Evolutionary conservation across 2,113 vertebrate genomes (phyloP).

Genomic region (Erythrocebus patas): DNA sequence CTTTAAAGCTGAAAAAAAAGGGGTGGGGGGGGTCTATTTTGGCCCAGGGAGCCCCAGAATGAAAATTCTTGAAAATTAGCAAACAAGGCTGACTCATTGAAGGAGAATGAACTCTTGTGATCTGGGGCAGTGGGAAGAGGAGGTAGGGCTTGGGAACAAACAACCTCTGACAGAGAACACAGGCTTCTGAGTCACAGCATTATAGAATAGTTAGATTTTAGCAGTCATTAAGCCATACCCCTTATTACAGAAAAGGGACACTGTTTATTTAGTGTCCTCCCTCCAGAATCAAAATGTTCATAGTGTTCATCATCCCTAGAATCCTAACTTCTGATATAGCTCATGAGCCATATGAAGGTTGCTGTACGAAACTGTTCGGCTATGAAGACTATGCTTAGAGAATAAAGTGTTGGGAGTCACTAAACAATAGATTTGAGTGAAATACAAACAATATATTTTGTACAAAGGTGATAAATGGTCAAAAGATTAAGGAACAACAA

Average conservation of each 20-base stretch:
- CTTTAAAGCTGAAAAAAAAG: neutral
- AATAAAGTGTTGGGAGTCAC: neutral
- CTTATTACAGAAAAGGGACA: neutral
- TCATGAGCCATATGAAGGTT: too few species aligned
- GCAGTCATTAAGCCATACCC: neutral
- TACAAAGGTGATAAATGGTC: neutral
- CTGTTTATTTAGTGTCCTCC: neutral
- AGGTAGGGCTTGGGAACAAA: neutral
- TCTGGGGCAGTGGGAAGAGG: neutral
- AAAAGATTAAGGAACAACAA: neutral
- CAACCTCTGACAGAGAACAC: neutral
- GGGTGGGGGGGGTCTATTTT: neutral
- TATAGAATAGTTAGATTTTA: neutral
- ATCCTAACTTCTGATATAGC: neutral
- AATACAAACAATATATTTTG: neutral
- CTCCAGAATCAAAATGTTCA: neutral
- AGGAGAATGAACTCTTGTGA: neutral
- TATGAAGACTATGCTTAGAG: neutral
- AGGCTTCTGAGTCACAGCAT: neutral
- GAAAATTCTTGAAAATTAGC: conserved; percentile 41
- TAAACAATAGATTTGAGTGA: neutral
- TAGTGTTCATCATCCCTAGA: neutral
- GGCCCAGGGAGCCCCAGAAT: conserved; percentile 33
- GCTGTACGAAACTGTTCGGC: neutral
- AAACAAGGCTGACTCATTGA: conserved; percentile 45